Evolutionary conservation across 2,797 vertebrate genomes (phyloP).

Genomic region (Pangasius macronema): DNA sequence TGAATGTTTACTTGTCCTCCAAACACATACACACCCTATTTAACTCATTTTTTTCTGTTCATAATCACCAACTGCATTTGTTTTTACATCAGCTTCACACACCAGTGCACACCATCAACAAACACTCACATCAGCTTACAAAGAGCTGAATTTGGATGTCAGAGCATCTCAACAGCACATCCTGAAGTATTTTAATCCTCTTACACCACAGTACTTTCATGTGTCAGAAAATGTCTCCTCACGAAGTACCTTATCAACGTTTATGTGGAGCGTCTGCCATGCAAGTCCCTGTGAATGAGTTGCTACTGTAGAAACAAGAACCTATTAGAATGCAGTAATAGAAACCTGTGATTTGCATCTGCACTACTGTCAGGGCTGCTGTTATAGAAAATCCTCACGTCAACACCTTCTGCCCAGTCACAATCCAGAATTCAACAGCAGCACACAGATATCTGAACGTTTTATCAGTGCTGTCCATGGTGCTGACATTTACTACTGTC

Average conservation of each 20-base stretch:
- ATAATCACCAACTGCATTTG: slow-evolving; percentile 24
- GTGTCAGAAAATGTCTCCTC: not conserved
- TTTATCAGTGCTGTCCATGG: not conserved
- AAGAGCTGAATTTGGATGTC: not conserved
- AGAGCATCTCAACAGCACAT: not conserved
- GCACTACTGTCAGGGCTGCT: not conserved
- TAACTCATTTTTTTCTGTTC: slow-evolving; percentile 5
- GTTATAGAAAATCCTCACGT: not conserved
- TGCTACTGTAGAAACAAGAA: not conserved
- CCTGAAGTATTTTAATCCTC: not conserved
- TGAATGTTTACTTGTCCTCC: slow-evolving; percentile 16
- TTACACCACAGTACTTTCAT: not conserved
- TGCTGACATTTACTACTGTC: not conserved
- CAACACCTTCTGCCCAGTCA: not conserved
- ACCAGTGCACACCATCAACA: slow-evolving; percentile 50
- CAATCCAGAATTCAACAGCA: not conserved
- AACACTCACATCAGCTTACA: slow-evolving; percentile 16
- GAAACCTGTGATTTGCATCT: not conserved
- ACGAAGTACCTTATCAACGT: not conserved
- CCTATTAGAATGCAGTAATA: not conserved
- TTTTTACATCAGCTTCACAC: slow-evolving; percentile 47
- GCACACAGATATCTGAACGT: not conserved
- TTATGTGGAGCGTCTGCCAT: not conserved
- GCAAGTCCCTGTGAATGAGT: not conserved
- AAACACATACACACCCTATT: not conserved